These are phyloP conservation scores for Chaetophractus vellerosus DNA, from an alignment of 2,797 vertebrate species.

Conservation along the genomic window DNA sequence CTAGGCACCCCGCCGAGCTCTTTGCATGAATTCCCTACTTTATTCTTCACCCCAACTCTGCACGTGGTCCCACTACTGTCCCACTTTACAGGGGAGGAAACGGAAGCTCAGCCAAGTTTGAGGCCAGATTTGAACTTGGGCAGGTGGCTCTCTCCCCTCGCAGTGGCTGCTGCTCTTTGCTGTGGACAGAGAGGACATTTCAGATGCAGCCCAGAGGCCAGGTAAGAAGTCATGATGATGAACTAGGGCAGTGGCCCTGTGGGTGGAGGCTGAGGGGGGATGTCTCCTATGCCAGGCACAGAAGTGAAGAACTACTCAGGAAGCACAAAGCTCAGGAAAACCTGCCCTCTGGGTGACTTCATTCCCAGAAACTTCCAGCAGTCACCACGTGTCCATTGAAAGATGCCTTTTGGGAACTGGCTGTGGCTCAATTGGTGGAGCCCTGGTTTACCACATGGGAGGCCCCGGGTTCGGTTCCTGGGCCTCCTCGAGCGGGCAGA, in stretches of 20 bases:
- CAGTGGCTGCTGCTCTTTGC: not conserved
- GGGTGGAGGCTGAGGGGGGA: not conserved
- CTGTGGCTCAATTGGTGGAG: no score
- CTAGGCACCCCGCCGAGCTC: not conserved
- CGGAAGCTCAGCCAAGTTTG: not conserved
- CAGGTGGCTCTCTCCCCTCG: not conserved
- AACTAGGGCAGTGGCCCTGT: not conserved
- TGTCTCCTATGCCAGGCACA: not conserved
- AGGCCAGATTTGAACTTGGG: not conserved
- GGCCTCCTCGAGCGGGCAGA: no score
- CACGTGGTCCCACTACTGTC: not conserved
- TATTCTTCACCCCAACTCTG: not conserved
- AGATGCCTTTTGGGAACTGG: no score
- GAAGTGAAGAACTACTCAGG: not conserved
- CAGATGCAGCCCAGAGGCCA: not conserved
- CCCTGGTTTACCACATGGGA: no score
- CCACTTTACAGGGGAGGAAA: constrained; percentile 3
- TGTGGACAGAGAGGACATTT: not conserved
- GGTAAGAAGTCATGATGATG: not conserved
- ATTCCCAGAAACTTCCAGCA: not conserved
- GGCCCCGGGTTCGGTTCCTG: no score
- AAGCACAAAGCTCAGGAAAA: not conserved
- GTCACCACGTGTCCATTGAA: not conserved
- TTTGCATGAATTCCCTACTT: not conserved
- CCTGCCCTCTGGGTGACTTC: constrained; percentile 30